These are phyloP conservation scores for Magallana angulata DNA, from an alignment of 1,140 invertebrate species.

Conservation along the genomic window DNA sequence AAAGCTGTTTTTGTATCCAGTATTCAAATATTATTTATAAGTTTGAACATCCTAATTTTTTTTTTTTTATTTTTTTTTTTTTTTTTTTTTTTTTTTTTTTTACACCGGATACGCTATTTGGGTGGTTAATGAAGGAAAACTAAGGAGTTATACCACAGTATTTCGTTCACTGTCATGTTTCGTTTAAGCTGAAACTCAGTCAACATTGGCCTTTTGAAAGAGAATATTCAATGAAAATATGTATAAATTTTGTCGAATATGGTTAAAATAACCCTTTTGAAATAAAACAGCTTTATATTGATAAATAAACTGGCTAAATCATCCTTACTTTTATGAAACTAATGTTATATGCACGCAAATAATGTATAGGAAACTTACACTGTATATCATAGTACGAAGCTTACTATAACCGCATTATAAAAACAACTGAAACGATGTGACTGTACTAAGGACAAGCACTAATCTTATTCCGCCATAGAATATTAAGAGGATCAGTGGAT, in stretches of 20 bases:
- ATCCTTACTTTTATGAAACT: no score
- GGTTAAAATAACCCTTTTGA: not conserved
- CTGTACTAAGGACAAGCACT: not conserved
- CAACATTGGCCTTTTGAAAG: not conserved
- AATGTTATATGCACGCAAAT: no score
- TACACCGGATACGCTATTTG: not conserved
- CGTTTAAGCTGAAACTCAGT: no score
- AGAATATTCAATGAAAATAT: not conserved
- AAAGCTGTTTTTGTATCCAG: conserved; percentile 1
- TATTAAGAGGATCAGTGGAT: not conserved
- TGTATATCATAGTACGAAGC: no score
- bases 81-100: not conserved
- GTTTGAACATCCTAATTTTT: not conserved
- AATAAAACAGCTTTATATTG: no score
- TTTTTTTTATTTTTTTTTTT: no score
- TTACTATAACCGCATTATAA: no score
- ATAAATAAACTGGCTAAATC: no score
- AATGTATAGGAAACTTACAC: no score
- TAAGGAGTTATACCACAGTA: not conserved
- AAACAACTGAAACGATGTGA: no score
- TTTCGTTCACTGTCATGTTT: no score
- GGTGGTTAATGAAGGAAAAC: conserved; percentile 20
- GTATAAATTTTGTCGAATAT: not conserved
- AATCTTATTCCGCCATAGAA: not conserved
- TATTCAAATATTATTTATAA: not conserved